Percentiles rank a stretch among this genome's conserved stretches.
Conservation (phyloP, 1,140 invertebrate genomes). For the Calephelis nemesis region DNA sequence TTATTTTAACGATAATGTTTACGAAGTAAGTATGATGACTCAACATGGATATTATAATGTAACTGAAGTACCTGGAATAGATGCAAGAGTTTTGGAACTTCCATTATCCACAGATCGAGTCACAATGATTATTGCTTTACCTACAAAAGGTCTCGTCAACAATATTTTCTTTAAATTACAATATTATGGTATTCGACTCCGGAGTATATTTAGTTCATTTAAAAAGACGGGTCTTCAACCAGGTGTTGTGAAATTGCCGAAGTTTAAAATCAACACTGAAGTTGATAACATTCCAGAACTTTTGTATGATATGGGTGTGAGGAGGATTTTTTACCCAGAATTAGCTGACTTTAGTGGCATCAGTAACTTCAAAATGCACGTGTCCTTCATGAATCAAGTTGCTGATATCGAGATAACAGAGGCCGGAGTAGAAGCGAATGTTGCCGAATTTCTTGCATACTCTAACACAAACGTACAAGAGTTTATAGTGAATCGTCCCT, state of each 20-base stretch:
- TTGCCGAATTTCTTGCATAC: conserved; percentile 62
- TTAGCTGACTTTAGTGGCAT: conserved; percentile 83
- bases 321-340: conserved; percentile 80
- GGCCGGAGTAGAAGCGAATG: conserved; percentile 83
- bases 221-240: conserved; percentile 57
- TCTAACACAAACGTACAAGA: conserved; percentile 46
- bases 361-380: conserved; percentile 70
- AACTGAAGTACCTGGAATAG: conserved; percentile 60
- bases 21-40: conserved; percentile 76
- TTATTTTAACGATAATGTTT: conserved; percentile 50
- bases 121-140: conserved; percentile 83
- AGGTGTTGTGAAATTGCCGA: conserved; percentile 81
- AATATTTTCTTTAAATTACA: conserved; percentile 71
- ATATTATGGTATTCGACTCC: conserved; percentile 62
- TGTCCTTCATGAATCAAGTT: conserved; percentile 81
- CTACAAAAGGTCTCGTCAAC: conserved; percentile 52
- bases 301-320: conserved; percentile 82
- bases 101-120: conserved; percentile 81
- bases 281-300: conserved; percentile 77
- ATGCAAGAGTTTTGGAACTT: conserved; percentile 81
- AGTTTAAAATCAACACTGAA: conserved; percentile 82
- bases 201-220: conserved; percentile 71
- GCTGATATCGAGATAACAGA: conserved; percentile 86
- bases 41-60: conserved; percentile 61
- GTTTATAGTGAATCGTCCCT: conserved; percentile 69